Evolutionary conservation across 2,113 vertebrate species (phyloP), one percentile per base, ranked within the genome.

Genomic region (Aptenodytes forsteri): DNA sequence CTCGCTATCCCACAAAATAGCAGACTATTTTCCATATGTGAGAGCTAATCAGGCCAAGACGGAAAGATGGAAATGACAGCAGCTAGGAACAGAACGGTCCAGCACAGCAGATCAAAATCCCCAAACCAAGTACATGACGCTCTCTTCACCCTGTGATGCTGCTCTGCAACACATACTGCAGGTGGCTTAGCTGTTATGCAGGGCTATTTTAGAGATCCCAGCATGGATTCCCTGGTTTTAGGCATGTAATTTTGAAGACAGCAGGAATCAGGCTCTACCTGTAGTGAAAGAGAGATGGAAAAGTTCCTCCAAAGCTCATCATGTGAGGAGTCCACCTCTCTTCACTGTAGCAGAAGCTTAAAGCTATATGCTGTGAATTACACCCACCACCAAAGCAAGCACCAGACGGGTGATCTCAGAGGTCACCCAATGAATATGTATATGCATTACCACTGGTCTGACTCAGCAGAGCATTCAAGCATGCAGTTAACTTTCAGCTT

Each of bases 401-500:
- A 95, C 10, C 54, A 61, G 40, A 77, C 0, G 0, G 6, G n/a
- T 29, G 59, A 82, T 79, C 81, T 89, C 78, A 54, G 90, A 83
- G 82, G 85, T 92, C 92, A 82, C 13, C 1, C 62, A 54, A 49
- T 90, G 52, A 91, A 65, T 80, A 90, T 85, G 38, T n/a, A 42
- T 32, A 49, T 32, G 30, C 17, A 50, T 56, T 80, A 77, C 75
- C n/a, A 54, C 62, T 49, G 76, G 25, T 79, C 82, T 92, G 95
- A 96, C 85, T 95, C 82, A 95, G 92, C 82, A 91, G 22, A 86
- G 71, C 79, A 83, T 49, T 83, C 62, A 61, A 46, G 52, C 61
- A 36, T 34, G 77, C 44, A 87, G 82, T 94, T 93, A 96, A 95
- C 87, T 91, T 95, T 97, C 82, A 88, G 21, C 78, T 56, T 75